Evolutionary conservation across 2,797 vertebrate genomes (phyloP), one percentile per base, ranked within the genome.

Genomic region (Moxostoma hubbsi): DNA sequence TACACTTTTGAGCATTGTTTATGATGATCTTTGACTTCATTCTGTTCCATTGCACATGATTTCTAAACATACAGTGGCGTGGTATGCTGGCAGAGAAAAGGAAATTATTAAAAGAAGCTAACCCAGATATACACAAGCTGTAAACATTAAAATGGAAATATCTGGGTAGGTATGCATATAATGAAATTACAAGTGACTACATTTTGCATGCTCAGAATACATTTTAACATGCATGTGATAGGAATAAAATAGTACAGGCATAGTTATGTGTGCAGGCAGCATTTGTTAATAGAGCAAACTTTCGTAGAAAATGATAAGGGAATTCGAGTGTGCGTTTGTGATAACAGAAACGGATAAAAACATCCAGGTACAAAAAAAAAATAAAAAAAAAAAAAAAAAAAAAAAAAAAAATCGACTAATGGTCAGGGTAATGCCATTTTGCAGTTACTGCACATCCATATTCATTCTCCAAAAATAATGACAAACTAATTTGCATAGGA

Each of bases 121-220:
- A 73, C 49, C 45, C 57, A 15, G 8, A 61, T 1, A 36, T 47
- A 66, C 24, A 24, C 10, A 77, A 47, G 46, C 54, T 68, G 58
- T 51, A 51, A 64, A 76, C n/a, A 64, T 54, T 43, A 64, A 47
- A 76, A 66, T 58, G 6, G 64, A 15, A 77, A 67, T 45, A 50
- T 67, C 18, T 76, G 64, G 54, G 9, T 15, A 58, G 5, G 11
- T 61, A 18, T 53, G 15, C 5, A 18, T 53, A 62, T 18, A 13
- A 70, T 68, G 15, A 24, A 70, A 77, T 53, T 18, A 54, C 66
- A 49, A 43, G 50, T 67, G 64, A 62, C 13, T 68, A 76, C 11
- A 77, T 62, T 54, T 54, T 63, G 11, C 75, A 77, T 77, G 75
- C 75, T 70, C 49, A 13, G 75, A 43, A 53, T 70, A 77, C 49